A percentile compares a stretch with the other conserved stretches of the same genome.
Evolutionary conservation across 2,888 invertebrate genomes (phyloP).

Genomic region (Anticlea derivata): DNA sequence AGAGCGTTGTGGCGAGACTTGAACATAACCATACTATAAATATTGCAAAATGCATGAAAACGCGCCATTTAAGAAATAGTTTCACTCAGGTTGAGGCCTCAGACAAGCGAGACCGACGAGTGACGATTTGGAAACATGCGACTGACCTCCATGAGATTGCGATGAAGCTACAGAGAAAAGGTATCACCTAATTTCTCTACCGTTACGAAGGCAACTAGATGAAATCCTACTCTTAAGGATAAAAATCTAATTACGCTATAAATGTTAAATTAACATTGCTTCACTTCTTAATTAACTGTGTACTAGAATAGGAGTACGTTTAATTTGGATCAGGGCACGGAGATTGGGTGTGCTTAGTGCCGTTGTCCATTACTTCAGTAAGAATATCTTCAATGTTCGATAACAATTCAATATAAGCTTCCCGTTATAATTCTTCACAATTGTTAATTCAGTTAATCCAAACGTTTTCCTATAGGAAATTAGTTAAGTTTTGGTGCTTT

Average conservation of each 20-base stretch:
- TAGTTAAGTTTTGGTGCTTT: conserved; percentile 73
- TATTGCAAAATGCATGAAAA: too few relatives aligned
- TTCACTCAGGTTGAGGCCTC: too few relatives aligned
- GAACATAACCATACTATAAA: too few relatives aligned
- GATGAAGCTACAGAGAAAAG: conserved; percentile 79
- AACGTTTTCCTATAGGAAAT: conserved; percentile 59
- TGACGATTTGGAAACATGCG: conserved; percentile 51
- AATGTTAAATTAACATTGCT: conserved; percentile 84
- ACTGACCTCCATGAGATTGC: conserved; percentile 60
- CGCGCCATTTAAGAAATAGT: too few relatives aligned
- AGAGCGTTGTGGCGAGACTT: too few relatives aligned
- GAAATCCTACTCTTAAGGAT: conserved; percentile 82
- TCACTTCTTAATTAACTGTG: conserved; percentile 67
- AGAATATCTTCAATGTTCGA: conserved; percentile 37
- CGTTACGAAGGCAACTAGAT: conserved; percentile 83
- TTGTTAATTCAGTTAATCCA: conserved; percentile 46
- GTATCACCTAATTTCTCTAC: conserved; percentile 80
- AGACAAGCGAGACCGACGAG: conserved; percentile 18
- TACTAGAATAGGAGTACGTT: conserved; percentile 45
- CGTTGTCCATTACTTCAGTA: conserved; percentile 58
- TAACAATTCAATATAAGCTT: conserved; percentile 31
- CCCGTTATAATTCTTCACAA: conserved; percentile 19
- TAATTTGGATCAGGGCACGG: conserved; percentile 11
- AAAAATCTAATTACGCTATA: conserved; percentile 81
- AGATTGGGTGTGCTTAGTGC: conserved; percentile 51